Evolutionary conservation across 1,140 invertebrate genomes (phyloP).

Genomic region (Drosophila tani): DNA sequence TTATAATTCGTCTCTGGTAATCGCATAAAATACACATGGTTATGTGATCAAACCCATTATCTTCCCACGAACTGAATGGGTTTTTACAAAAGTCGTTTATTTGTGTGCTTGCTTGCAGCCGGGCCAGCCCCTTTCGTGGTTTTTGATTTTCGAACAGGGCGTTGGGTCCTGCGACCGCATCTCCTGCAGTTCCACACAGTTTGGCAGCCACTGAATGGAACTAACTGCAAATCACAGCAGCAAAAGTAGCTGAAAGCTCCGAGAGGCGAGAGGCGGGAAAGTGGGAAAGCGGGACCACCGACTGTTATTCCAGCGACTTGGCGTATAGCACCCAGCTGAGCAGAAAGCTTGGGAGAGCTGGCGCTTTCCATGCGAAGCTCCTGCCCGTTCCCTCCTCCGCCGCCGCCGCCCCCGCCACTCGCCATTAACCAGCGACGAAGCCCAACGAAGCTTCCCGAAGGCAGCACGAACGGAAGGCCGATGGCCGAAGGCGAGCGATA

Average conservation of each 20-base stretch:
- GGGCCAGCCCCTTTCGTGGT: background rate
- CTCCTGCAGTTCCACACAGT: slow-evolving; percentile 21
- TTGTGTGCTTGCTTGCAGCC: background rate
- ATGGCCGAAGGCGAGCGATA: slow-evolving; percentile 37
- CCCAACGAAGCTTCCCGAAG: slow-evolving; percentile 24
- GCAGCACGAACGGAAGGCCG: slow-evolving; percentile 11
- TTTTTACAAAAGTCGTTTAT: background rate
- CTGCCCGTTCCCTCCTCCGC: background rate
- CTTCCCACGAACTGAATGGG: background rate
- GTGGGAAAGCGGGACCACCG: background rate
- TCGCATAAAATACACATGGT: background rate
- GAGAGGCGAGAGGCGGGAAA: background rate
- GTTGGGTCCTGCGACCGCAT: slow-evolving; percentile 7
- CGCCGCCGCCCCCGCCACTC: background rate
- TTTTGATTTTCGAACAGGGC: background rate
- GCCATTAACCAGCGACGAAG: slow-evolving; percentile 11
- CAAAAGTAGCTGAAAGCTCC: slow-evolving; percentile 54
- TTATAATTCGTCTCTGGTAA: background rate
- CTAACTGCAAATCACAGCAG: slow-evolving; percentile 46
- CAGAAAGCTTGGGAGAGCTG: slow-evolving; percentile 34
- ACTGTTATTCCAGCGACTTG: slow-evolving; percentile 52
- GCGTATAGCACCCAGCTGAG: slow-evolving; percentile 58
- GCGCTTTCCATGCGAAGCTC: slow-evolving; percentile 24
- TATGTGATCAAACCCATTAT: background rate
- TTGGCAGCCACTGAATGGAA: slow-evolving; percentile 34